Evolutionary conservation across 2,888 invertebrate species (phyloP), one percentile per base, ranked within the genome.

Genomic region (Hyposoter dolosus): DNA sequence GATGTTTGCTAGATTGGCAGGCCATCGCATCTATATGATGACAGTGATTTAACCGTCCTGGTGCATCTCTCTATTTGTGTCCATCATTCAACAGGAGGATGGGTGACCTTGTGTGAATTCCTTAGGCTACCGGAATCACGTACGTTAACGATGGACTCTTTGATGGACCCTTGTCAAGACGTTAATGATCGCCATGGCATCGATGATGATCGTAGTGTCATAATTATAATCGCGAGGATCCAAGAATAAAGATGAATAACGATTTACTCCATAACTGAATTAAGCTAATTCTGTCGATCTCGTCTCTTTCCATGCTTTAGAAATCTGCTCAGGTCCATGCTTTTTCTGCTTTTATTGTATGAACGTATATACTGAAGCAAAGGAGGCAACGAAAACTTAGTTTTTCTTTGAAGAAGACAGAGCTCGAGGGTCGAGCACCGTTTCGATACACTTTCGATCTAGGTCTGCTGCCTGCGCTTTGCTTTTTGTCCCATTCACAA

Each of bases 31-130:
- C 53, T 23, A 56, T 56, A 35, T 60, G 60, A 74, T 56, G 72
- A 15, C 53, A 53, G 77, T 85, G 82, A 84, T 82, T 84, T 82
- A 77, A 72, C 81, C 28, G 23, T 47, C 19, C 60, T 68, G 17
- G 60, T 17, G 32, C 65, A 35, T 65, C 63, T 65, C 63, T 66
- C 50, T 47, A 47, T 65, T 47, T 66, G 66, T 35, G 23, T 45
- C 50, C 19, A 40, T 32, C 35, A 50, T 71, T 81, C 23, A 65
- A 45, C 72, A 84, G 47, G 69, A 74, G 53, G 80, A 82, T 68
- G 74, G 75, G 53, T 82, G 79, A 85, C 79, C 69, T 74, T 78
- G 69, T 66, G 72, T 60, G 45, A 74, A 85, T 82, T 69, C 82
- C 78, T 60, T 69, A 35, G 69, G 68, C 50, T 65, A 79, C 75